Conservation (phyloP, 2,888 invertebrate genomes). For the Chorisops tibialis region DNA sequence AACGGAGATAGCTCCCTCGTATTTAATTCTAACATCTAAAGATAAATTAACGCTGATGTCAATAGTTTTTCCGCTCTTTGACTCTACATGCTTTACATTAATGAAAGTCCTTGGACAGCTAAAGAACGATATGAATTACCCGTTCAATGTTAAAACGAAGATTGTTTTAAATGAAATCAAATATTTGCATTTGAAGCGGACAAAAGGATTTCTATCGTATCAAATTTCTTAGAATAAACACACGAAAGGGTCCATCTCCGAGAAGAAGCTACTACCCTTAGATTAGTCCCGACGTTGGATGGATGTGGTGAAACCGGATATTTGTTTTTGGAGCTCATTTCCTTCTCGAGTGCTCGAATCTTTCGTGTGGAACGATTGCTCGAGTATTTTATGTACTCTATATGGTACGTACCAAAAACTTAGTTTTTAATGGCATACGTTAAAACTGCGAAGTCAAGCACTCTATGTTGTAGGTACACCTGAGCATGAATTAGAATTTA, state of each 20-base stretch:
- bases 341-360: not conserved
- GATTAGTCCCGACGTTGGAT: not conserved
- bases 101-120: not conserved
- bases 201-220: constrained; percentile 28
- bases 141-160: not conserved
- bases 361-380: no score
- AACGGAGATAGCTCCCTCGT: not conserved
- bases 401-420: no score
- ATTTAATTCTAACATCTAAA: not conserved
- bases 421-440: no score
- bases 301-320: constrained; percentile 14
- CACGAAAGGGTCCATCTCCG: not conserved
- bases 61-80: not conserved
- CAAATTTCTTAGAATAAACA: constrained; percentile 32
- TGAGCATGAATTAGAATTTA: no score
- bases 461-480: no score
- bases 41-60: not conserved
- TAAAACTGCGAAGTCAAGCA: no score
- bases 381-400: no score
- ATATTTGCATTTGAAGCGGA: constrained; percentile 28
- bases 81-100: not conserved
- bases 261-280: not conserved
- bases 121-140: no score
- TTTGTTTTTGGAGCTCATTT: constrained; percentile 18
- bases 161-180: constrained; percentile 29